Conservation (phyloP, 92 coral and sea anemone species). For the Blastomussa wellsi region DNA sequence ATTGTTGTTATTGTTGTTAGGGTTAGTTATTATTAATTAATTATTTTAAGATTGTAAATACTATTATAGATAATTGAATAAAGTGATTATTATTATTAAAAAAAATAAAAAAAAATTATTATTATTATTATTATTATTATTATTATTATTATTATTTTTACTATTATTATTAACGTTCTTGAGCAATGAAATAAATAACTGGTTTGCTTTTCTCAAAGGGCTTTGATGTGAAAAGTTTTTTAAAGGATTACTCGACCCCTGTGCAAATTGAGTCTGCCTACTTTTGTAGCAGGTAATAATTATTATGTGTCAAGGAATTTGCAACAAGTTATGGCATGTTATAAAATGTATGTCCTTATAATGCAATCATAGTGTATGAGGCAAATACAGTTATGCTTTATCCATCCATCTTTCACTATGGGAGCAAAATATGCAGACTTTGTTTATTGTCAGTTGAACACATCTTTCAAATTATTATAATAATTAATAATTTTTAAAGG, state of each 20-base stretch:
- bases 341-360: neutral
- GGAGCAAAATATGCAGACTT: conserved; percentile 10
- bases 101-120: too few relatives aligned
- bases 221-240: conserved; percentile 3
- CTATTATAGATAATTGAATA: too few relatives aligned
- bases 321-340: neutral
- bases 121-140: too few relatives aligned
- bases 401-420: conserved; percentile 4
- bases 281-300: conserved; percentile 16
- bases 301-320: neutral
- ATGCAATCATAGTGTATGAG: conserved; percentile 7
- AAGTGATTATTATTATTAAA: too few relatives aligned
- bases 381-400: neutral
- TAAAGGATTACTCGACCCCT: conserved; percentile 21
- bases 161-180: too few relatives aligned
- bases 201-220: conserved; percentile 22
- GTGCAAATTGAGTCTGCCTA: conserved; percentile 20
- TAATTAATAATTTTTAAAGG: conserved; percentile 5
- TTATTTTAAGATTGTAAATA: too few relatives aligned
- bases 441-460: neutral
- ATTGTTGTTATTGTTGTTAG: too few relatives aligned
- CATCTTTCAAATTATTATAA: conserved; percentile 16
- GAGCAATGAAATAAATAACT: conserved; percentile 3
- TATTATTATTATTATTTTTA: too few relatives aligned
- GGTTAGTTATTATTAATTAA: too few relatives aligned